These are phyloP conservation scores for Tachyglossus aculeatus DNA, from an alignment of 2,797 vertebrate genomes.

Conservation along the genomic window DNA sequence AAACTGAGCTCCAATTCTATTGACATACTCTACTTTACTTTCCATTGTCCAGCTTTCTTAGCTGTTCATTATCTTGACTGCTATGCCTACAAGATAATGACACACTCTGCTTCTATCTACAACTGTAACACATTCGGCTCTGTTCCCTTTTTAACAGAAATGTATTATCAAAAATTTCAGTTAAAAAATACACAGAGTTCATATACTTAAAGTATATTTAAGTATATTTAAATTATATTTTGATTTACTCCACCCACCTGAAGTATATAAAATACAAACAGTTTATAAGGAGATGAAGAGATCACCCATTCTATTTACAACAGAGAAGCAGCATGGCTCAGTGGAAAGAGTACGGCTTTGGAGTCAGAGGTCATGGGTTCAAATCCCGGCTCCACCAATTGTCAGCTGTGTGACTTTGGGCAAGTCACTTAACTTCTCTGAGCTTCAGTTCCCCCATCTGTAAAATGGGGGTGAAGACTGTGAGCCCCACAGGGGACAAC, in stretches of 20 bases:
- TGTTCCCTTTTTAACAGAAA: conserved; percentile 68
- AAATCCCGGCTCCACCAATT: too few relatives aligned
- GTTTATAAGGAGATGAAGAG: too few relatives aligned
- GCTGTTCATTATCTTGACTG: conserved; percentile 65
- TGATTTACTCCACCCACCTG: conserved; percentile 11
- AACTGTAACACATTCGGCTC: conserved; percentile 58
- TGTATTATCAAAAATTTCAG: conserved; percentile 43
- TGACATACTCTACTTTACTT: conserved; percentile 58
- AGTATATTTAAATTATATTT: conserved; percentile 41
- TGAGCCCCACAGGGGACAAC: too few relatives aligned
- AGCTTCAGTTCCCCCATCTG: too few relatives aligned
- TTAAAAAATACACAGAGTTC: conserved; percentile 59
- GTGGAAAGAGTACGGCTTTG: too few relatives aligned
- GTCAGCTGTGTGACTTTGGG: too few relatives aligned
- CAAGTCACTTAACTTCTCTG: too few relatives aligned
- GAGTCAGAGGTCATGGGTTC: too few relatives aligned
- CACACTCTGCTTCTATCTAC: conserved; percentile 54
- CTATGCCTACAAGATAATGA: conserved; percentile 51
- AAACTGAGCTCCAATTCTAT: conserved; percentile 36
- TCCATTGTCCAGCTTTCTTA: conserved; percentile 63
- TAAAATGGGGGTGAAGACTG: too few relatives aligned
- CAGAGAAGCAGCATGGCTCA: too few relatives aligned
- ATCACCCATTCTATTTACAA: too few relatives aligned
- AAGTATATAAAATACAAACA: conserved; percentile 29
- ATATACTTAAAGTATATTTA: too few relatives aligned